A percentile compares a stretch with the other conserved stretches of the same genome.
Evolutionary conservation across 2,888 invertebrate species (phyloP).

Genomic region (Cinara cedri): DNA sequence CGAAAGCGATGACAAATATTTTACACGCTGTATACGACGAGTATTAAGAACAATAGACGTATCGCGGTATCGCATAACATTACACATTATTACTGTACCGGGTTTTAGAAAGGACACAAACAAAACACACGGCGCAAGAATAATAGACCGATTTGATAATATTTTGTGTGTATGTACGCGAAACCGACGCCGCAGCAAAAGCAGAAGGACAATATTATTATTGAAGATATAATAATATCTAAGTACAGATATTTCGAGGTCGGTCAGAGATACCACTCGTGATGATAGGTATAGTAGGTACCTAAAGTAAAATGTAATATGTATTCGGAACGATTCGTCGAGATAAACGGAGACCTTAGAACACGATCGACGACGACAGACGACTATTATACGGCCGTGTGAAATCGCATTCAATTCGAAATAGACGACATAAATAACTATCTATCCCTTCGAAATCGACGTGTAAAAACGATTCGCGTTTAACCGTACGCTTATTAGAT

Average conservation of each 20-base stretch:
- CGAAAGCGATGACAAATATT: constrained; percentile 39
- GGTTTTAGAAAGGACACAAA: constrained; percentile 42
- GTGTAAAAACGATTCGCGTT: too few relatives aligned
- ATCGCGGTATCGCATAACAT: neutral
- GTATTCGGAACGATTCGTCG: neutral
- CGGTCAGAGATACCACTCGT: neutral
- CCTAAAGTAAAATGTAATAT: neutral
- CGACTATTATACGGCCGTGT: neutral
- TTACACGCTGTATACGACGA: constrained; percentile 9
- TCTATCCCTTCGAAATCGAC: too few relatives aligned
- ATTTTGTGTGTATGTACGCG: constrained; percentile 18
- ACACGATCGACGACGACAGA: neutral
- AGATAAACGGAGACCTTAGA: neutral
- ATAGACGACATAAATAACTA: too few relatives aligned
- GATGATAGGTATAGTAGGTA: too few relatives aligned
- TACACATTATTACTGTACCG: constrained; percentile 4
- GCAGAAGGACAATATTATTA: constrained; percentile 19
- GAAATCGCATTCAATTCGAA: constrained; percentile 12
- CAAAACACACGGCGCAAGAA: constrained; percentile 15
- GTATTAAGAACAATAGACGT: constrained; percentile 34
- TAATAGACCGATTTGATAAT: constrained; percentile 31
- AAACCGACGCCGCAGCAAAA: neutral
- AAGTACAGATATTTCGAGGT: constrained; percentile 42
- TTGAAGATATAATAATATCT: constrained; percentile 23
- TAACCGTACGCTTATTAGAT: too few relatives aligned